A percentile compares a stretch with the other conserved stretches of the same genome.
phyloP scores from a whole-genome alignment of 2,888 invertebrate genomes.

The Clusia tigrina region DNA sequence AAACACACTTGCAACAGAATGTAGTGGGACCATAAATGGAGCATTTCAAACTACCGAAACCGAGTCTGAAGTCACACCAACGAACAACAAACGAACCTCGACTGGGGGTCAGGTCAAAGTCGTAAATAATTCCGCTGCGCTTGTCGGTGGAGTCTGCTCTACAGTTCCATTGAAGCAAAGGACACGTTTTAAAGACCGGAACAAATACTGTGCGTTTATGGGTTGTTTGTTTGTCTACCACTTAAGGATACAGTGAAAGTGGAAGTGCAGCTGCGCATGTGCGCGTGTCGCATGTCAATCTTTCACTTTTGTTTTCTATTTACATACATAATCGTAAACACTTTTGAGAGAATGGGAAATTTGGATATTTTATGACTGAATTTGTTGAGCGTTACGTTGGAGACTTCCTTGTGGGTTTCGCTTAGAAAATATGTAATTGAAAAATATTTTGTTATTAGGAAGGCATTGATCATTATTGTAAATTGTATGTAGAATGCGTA shows the following conservation, averaged over 20 bases:
- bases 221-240: neutral
- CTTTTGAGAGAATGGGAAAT: neutral
- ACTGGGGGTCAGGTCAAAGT: neutral
- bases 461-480: neutral
- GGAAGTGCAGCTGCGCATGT: conserved; percentile 39
- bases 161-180: conserved; percentile 12
- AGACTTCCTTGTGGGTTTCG: neutral
- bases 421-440: too few relatives aligned
- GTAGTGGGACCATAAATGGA: neutral
- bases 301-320: neutral
- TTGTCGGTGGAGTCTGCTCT: neutral
- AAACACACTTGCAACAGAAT: neutral
- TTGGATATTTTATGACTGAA: neutral
- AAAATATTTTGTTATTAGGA: neutral
- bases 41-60: conserved; percentile 1
- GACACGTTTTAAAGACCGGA: conserved; percentile 14
- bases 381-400: neutral
- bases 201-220: conserved; percentile 15
- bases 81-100: conserved; percentile 12
- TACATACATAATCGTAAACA: neutral
- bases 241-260: too few relatives aligned
- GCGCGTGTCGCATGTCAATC: conserved; percentile 43
- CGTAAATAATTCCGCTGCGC: conserved; percentile 4
- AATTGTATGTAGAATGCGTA: neutral
- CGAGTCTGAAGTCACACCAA: conserved; percentile 15